A percentile compares a stretch with the other conserved stretches of the same genome.
These are phyloP conservation scores for Diabrotica balteata DNA, from an alignment of 2,888 invertebrate species.

Conservation along the genomic window DNA sequence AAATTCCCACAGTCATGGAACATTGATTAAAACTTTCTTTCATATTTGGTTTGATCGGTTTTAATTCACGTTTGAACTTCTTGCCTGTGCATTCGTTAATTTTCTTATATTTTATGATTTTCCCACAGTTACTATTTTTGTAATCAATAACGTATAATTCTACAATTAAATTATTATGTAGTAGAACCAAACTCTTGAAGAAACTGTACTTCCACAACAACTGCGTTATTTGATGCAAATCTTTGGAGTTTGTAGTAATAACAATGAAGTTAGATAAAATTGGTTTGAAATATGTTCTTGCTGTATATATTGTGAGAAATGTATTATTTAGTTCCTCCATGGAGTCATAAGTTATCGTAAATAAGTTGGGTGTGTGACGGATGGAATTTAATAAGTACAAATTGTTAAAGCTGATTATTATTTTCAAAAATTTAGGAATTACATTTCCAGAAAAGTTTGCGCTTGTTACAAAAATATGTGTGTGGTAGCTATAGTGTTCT, in stretches of 20 bases:
- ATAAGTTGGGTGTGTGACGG: neutral
- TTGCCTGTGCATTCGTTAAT: neutral
- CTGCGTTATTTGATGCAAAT: neutral
- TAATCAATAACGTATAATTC: conserved; percentile 2
- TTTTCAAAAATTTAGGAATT: neutral
- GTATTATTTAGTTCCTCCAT: neutral
- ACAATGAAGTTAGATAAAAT: conserved; percentile 1
- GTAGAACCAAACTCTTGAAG: conserved; percentile 1
- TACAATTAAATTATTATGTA: neutral
- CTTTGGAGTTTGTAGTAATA: neutral
- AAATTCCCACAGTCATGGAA: neutral
- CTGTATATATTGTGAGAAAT: neutral
- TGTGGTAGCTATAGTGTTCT: too few species aligned
- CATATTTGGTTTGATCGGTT: conserved; percentile 2
- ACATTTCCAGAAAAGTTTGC: neutral
- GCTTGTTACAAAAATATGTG: conserved; percentile 1
- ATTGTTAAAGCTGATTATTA: neutral
- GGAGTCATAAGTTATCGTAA: conserved; percentile 2
- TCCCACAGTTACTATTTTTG: neutral
- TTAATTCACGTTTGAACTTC: neutral
- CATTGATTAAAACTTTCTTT: conserved; percentile 5
- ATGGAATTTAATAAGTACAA: neutral
- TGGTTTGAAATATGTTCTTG: neutral
- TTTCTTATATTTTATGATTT: conserved; percentile 6
- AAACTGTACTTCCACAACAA: conserved; percentile 2